These are phyloP conservation scores for Troides helena DNA, from an alignment of 2,888 invertebrate genomes.

Conservation along the genomic window DNA sequence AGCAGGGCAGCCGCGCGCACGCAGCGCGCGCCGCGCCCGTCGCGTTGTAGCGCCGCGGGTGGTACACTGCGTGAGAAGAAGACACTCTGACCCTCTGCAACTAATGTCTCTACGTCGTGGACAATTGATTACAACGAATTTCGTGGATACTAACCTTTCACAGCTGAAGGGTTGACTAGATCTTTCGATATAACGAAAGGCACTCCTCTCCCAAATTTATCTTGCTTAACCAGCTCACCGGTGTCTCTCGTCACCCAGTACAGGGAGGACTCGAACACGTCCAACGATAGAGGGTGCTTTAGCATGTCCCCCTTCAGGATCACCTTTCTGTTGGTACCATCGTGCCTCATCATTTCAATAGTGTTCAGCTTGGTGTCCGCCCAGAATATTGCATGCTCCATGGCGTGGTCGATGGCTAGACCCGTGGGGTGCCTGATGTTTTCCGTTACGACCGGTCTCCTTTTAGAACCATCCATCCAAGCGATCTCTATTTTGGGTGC, in stretches of 20 bases:
- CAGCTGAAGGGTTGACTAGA: slow-evolving; percentile 91
- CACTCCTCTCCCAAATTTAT: slow-evolving; percentile 98
- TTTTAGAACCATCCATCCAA: slow-evolving; percentile 98
- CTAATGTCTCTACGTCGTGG: neutral
- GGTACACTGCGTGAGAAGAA: slow-evolving; percentile 82
- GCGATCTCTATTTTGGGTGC: slow-evolving; percentile 95
- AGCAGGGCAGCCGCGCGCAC: slow-evolving; percentile 87
- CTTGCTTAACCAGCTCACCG: slow-evolving; percentile 92
- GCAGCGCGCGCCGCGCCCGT: slow-evolving; percentile 80
- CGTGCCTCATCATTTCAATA: slow-evolving; percentile 91
- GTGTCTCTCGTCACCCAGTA: slow-evolving; percentile 96
- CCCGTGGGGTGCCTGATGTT: slow-evolving; percentile 93
- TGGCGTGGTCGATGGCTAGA: slow-evolving; percentile 92
- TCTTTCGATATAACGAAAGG: slow-evolving; percentile 90
- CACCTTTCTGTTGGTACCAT: slow-evolving; percentile 87
- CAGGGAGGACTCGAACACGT: slow-evolving; percentile 95
- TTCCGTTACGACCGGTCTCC: slow-evolving; percentile 89
- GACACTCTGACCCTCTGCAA: neutral
- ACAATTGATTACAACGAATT: neutral
- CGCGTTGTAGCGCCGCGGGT: slow-evolving; percentile 90
- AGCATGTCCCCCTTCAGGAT: slow-evolving; percentile 86
- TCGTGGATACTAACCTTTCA: slow-evolving; percentile 81
- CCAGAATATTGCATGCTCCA: slow-evolving; percentile 96
- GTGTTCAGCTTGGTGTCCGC: slow-evolving; percentile 95
- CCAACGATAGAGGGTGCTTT: slow-evolving; percentile 91